phyloP scores from a whole-genome alignment of 2,888 invertebrate species.

The Elmis aenea region DNA sequence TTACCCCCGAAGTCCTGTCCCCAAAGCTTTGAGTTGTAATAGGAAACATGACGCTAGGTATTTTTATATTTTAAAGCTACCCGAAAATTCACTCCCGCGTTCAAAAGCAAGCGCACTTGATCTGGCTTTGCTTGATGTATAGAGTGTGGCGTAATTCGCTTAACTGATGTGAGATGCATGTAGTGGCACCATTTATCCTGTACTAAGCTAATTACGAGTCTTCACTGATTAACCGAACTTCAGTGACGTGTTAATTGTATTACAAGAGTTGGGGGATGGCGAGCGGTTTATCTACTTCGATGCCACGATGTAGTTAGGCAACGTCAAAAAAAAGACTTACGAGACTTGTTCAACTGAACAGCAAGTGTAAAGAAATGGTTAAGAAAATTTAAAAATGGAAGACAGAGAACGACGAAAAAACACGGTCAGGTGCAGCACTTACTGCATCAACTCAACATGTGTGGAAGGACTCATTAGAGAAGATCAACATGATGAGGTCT shows the following conservation, averaged over 20 bases:
- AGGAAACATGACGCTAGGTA: constrained; percentile 16
- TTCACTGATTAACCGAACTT: constrained; percentile 46
- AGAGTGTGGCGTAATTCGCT: constrained; percentile 26
- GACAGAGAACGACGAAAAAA: too few relatives aligned
- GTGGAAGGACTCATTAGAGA: too few relatives aligned
- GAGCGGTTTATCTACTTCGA: too few relatives aligned
- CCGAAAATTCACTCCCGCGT: too few relatives aligned
- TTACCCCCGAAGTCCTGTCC: constrained; percentile 26
- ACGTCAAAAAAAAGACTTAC: too few relatives aligned
- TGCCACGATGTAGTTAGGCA: too few relatives aligned
- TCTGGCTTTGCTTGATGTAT: constrained; percentile 18
- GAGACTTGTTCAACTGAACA: too few relatives aligned
- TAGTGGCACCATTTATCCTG: constrained; percentile 41
- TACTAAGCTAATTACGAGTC: constrained; percentile 45
- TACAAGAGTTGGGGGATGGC: constrained; percentile 26
- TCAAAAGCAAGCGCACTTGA: constrained; percentile 16
- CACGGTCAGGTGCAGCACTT: too few relatives aligned
- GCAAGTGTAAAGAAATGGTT: too few relatives aligned
- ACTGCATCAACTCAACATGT: too few relatives aligned
- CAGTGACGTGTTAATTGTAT: constrained; percentile 31
- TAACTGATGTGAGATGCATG: constrained; percentile 34
- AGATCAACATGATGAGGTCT: too few relatives aligned
- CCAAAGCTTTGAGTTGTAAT: constrained; percentile 20
- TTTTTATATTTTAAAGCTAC: constrained; percentile 15
- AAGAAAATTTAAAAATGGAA: too few relatives aligned